Conservation (phyloP, 2,888 invertebrate genomes). For the Lycophotia porphyrea region DNA sequence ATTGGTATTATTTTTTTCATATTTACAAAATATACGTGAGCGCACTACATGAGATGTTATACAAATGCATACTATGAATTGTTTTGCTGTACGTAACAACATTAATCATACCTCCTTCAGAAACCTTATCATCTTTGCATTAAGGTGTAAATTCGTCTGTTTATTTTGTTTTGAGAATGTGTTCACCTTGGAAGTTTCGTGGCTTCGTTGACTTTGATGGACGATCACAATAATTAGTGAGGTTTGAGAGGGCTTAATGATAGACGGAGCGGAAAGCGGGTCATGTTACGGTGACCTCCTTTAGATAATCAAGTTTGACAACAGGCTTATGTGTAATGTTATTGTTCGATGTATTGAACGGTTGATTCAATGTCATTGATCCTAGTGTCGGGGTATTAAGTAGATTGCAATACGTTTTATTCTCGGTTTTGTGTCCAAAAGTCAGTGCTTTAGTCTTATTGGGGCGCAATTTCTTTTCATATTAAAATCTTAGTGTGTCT, state of each 20-base stretch:
- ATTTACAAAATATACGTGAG: conserved; percentile 76
- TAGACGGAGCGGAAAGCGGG: conserved; percentile 51
- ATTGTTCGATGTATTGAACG: background rate
- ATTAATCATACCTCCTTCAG: background rate
- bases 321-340: background rate
- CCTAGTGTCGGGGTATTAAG: background rate
- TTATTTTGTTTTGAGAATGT: conserved; percentile 35
- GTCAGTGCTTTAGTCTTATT: background rate
- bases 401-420: background rate
- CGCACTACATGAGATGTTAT: conserved; percentile 72
- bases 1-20: conserved; percentile 71
- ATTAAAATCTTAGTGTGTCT: no score
- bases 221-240: conserved; percentile 74
- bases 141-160: conserved; percentile 55
- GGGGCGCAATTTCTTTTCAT: background rate
- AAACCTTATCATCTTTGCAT: conserved; percentile 13
- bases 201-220: conserved; percentile 80
- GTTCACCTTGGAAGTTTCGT: conserved; percentile 79
- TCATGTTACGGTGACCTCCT: background rate
- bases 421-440: background rate
- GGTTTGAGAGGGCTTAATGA: conserved; percentile 65
- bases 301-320: conserved; percentile 9
- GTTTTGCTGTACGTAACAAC: conserved; percentile 50
- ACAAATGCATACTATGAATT: conserved; percentile 78
- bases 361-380: background rate